Conservation (phyloP, 2,797 vertebrate species). For the Spea hammondii region DNA sequence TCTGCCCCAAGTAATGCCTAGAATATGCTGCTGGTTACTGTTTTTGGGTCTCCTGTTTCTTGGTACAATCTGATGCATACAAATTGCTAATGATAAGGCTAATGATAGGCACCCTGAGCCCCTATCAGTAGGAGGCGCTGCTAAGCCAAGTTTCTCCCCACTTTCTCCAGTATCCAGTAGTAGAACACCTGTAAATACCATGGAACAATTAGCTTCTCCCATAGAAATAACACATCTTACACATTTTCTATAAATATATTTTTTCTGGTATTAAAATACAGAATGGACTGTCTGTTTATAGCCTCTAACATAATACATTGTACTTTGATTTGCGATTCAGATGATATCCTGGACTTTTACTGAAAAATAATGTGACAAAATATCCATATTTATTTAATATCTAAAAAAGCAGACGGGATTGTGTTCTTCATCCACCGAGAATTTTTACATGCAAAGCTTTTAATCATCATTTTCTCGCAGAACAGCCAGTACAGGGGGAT, state of each 20-base stretch:
- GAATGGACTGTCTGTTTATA: neutral
- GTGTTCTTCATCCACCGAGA: neutral
- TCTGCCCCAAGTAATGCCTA: too few relatives aligned
- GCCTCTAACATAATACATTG: neutral
- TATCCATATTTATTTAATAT: slow-evolving; percentile 39
- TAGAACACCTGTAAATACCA: too few relatives aligned
- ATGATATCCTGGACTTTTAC: slow-evolving; percentile 1
- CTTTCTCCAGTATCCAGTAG: too few relatives aligned
- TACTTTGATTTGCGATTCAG: neutral
- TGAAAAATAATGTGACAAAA: slow-evolving; percentile 16
- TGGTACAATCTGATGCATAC: too few relatives aligned
- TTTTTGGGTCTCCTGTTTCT: too few relatives aligned
- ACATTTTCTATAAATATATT: neutral
- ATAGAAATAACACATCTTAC: neutral
- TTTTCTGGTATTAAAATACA: slow-evolving; percentile 8
- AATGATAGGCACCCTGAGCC: too few relatives aligned
- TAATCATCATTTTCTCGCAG: slow-evolving; percentile 49
- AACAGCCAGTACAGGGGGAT: slow-evolving; percentile 41
- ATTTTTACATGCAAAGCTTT: slow-evolving; percentile 48
- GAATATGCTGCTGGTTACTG: too few relatives aligned
- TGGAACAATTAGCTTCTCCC: too few relatives aligned
- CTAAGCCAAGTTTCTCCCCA: too few relatives aligned
- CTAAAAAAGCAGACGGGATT: slow-evolving; percentile 7
- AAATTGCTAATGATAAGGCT: too few relatives aligned
- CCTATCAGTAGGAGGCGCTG: too few relatives aligned